Conservation (phyloP, 2,888 invertebrate species). For the Acrobasis suavella region DNA sequence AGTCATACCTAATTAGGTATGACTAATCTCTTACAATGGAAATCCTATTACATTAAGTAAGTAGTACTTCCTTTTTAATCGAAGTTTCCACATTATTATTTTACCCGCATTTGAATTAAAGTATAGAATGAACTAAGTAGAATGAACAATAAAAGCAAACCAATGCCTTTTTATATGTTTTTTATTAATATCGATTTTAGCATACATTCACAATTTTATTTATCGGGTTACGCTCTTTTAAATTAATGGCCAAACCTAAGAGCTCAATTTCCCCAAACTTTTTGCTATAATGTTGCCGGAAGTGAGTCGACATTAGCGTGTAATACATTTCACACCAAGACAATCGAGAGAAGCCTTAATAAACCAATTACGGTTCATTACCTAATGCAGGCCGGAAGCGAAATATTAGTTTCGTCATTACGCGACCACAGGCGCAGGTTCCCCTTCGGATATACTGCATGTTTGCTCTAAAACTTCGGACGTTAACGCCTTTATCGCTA, state of each 20-base stretch:
- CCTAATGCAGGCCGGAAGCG: slow-evolving; percentile 74
- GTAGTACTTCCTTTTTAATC: too few relatives aligned
- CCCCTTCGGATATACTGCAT: slow-evolving; percentile 68
- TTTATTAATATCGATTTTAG: neutral
- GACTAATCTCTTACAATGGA: too few relatives aligned
- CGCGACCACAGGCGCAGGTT: slow-evolving; percentile 68
- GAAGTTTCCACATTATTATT: too few relatives aligned
- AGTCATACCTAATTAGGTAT: too few relatives aligned
- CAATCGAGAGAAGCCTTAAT: slow-evolving; percentile 61
- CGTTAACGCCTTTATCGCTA: slow-evolving; percentile 62
- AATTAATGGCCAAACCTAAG: slow-evolving; percentile 11
- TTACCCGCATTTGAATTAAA: too few relatives aligned
- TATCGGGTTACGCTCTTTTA: neutral
- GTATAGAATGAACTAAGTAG: too few relatives aligned
- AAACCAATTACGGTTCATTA: slow-evolving; percentile 78
- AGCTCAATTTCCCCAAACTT: neutral
- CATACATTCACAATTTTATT: neutral
- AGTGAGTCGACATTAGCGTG: slow-evolving; percentile 50
- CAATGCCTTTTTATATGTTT: too few relatives aligned
- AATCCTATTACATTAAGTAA: too few relatives aligned
- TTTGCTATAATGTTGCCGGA: slow-evolving; percentile 35
- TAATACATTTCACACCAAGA: slow-evolving; percentile 69
- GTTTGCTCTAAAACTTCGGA: slow-evolving; percentile 54
- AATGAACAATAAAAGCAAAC: neutral
- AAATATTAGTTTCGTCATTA: slow-evolving; percentile 76